Evolutionary conservation across 2,888 invertebrate species (phyloP).

Genomic region (Plemyria rubiginata): DNA sequence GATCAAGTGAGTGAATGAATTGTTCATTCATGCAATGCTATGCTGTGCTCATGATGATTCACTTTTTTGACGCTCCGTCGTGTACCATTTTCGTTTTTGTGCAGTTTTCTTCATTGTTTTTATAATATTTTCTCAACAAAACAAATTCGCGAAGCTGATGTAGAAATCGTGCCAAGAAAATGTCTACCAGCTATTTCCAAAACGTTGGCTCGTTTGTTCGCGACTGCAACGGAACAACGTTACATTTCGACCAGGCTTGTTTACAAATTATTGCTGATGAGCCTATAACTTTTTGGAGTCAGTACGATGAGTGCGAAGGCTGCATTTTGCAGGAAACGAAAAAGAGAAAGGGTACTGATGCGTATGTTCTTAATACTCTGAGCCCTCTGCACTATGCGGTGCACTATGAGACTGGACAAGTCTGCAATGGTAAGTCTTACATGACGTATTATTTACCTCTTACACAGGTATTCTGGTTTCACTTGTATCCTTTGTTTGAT

Average conservation of each 20-base stretch:
- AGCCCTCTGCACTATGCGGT: conserved; percentile 68
- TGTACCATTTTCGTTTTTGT: conserved; percentile 37
- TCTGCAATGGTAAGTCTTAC: conserved; percentile 68
- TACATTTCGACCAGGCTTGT: conserved; percentile 77
- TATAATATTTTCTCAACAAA: conserved; percentile 38
- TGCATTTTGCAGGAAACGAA: conserved; percentile 61
- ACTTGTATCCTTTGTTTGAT: conserved; percentile 24
- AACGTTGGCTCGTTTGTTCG: conserved; percentile 72
- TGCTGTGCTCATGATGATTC: conserved; percentile 49
- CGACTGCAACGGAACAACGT: conserved; percentile 62
- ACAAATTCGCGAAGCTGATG: conserved; percentile 49
- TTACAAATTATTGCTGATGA: conserved; percentile 67
- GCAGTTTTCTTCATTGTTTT: conserved; percentile 46
- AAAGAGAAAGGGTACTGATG: conserved; percentile 49
- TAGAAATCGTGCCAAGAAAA: conserved; percentile 50
- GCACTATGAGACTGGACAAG: conserved; percentile 52
- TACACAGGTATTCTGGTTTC: background rate
- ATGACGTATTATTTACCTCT: conserved; percentile 41
- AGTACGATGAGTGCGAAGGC: conserved; percentile 77
- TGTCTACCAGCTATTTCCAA: conserved; percentile 65
- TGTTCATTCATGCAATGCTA: conserved; percentile 2
- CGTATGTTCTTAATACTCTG: conserved; percentile 61
- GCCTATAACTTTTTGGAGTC: conserved; percentile 69
- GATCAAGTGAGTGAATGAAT: background rate
- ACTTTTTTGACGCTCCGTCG: conserved; percentile 31